Evolutionary conservation across 2,113 vertebrate species (phyloP).

Genomic region (Amazona vittata): DNA sequence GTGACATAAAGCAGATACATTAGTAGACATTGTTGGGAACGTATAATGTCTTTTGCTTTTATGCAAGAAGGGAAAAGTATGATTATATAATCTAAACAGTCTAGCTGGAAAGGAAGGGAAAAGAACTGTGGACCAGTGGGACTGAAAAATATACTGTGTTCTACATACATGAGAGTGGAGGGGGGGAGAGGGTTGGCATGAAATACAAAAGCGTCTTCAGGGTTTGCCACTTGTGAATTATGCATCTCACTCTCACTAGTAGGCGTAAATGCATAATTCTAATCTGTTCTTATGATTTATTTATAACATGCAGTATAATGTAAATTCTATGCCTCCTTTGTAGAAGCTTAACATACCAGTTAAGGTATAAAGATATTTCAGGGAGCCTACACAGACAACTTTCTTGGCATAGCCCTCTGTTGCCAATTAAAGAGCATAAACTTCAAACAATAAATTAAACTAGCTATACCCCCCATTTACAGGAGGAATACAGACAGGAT

Average conservation of each 20-base stretch:
- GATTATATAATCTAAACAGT: background rate
- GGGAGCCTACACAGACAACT: slow-evolving; percentile 19
- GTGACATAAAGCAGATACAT: background rate
- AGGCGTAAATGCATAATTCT: slow-evolving; percentile 69
- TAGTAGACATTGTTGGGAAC: background rate
- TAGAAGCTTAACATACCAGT: slow-evolving; percentile 39
- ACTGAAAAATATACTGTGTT: slow-evolving; percentile 9
- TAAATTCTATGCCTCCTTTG: slow-evolving; percentile 59
- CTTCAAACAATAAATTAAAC: slow-evolving; percentile 61
- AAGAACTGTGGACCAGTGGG: background rate
- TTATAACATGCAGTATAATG: slow-evolving; percentile 57
- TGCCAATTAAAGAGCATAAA: slow-evolving; percentile 60
- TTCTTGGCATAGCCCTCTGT: slow-evolving; percentile 8
- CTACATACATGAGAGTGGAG: background rate
- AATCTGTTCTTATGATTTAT: slow-evolving; percentile 75
- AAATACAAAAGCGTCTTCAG: slow-evolving; percentile 39
- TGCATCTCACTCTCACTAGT: slow-evolving; percentile 61
- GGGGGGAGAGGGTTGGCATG: background rate
- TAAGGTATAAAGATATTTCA: slow-evolving; percentile 50
- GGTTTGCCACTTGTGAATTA: slow-evolving; percentile 62
- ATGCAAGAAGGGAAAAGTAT: background rate
- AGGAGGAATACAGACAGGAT: background rate
- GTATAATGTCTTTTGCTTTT: background rate
- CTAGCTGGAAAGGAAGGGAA: background rate
- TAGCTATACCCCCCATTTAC: background rate